Evolutionary conservation across 2,888 invertebrate species (phyloP).

Genomic region (Eupelmus urozonus): DNA sequence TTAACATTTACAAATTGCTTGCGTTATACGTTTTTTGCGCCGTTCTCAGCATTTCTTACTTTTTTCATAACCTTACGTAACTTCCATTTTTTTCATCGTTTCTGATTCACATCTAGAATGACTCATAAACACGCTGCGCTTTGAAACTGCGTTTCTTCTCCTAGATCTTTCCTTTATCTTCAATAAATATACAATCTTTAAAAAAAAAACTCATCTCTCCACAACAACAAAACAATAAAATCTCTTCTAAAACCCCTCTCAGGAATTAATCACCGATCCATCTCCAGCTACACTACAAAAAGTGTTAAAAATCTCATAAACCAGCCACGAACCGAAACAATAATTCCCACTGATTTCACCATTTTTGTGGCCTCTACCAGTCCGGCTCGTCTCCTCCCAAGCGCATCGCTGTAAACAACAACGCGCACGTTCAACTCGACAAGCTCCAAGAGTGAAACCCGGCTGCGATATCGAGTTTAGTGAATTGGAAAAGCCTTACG

Average conservation of each 20-base stretch:
- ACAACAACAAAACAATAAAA: no score
- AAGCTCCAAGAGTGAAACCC: conserved; percentile 7
- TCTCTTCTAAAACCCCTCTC: no score
- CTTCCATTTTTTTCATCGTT: neutral
- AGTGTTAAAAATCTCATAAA: neutral
- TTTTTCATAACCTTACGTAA: neutral
- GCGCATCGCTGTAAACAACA: conserved; percentile 49
- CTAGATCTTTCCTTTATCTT: no score
- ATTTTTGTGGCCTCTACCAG: neutral
- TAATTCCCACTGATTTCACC: no score
- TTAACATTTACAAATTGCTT: no score
- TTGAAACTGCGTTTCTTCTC: no score
- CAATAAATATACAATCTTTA: no score
- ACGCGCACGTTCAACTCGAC: neutral
- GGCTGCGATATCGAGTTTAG: conserved; percentile 9
- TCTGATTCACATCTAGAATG: neutral
- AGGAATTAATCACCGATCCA: neutral
- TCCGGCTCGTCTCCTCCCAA: conserved; percentile 18
- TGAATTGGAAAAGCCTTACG: conserved; percentile 21
- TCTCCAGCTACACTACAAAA: neutral
- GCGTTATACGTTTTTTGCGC: neutral
- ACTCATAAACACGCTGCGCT: neutral
- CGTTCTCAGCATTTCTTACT: neutral
- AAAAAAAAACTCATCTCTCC: no score
- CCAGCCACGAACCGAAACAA: neutral